Conservation (phyloP, 1,140 invertebrate species). For the Drosophila ironensis region DNA sequence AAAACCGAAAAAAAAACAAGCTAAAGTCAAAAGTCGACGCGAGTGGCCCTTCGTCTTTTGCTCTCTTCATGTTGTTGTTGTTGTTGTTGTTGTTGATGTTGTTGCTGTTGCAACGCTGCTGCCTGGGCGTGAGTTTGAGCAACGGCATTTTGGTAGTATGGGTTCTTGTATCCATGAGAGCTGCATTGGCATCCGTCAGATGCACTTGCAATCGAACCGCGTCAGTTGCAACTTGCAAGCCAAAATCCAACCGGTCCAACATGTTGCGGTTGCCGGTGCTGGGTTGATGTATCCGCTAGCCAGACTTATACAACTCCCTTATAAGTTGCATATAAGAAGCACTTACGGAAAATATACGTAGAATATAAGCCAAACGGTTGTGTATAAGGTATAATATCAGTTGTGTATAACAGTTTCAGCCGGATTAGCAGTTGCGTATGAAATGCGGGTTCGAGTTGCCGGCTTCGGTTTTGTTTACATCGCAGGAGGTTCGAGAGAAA, state of each 20-base stretch:
- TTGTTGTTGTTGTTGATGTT: no score
- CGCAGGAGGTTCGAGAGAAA: constrained; percentile 19
- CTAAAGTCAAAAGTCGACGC: constrained; percentile 69
- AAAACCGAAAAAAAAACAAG: background rate
- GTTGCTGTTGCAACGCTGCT: no score
- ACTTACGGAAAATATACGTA: no score
- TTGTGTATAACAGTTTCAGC: constrained; percentile 9
- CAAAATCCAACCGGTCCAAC: background rate
- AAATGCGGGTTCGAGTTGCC: constrained; percentile 6
- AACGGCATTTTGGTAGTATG: constrained; percentile 21
- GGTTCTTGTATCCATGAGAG: background rate
- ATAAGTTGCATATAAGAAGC: constrained; percentile 4
- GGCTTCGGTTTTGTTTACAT: constrained; percentile 35
- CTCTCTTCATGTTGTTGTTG: background rate
- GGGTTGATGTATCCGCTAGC: constrained; percentile 33
- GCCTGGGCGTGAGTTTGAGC: constrained; percentile 36
- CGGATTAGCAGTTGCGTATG: constrained; percentile 1
- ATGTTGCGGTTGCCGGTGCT: background rate
- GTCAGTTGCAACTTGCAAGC: no score
- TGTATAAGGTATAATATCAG: constrained; percentile 1
- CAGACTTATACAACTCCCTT: constrained; percentile 13
- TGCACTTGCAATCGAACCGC: constrained; percentile 10
- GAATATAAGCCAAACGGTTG: no score
- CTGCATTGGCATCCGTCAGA: constrained; percentile 41
- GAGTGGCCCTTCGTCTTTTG: constrained; percentile 13